Evolutionary conservation across 2,888 invertebrate species (phyloP).

Genomic region (Anodontia alba): DNA sequence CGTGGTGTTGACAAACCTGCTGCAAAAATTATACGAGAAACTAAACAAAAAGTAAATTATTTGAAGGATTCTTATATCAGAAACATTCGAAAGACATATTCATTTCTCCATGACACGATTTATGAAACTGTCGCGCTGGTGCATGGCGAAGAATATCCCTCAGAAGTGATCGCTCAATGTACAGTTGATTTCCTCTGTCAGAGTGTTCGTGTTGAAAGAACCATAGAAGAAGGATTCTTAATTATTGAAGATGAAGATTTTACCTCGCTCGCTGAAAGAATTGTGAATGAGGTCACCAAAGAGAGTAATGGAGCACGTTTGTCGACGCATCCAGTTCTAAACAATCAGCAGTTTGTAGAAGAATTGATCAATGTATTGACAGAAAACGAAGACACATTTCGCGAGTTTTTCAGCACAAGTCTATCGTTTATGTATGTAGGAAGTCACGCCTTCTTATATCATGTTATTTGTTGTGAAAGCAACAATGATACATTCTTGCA

Average conservation of each 20-base stretch:
- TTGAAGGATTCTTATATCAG: not conserved
- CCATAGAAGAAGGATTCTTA: not conserved
- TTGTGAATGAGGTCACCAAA: not conserved
- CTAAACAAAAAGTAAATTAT: not conserved
- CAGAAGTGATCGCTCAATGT: constrained; percentile 4
- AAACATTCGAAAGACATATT: not conserved
- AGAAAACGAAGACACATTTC: not conserved
- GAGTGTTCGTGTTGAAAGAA: not conserved
- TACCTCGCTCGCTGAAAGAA: not conserved
- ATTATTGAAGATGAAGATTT: not conserved
- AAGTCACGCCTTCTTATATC: not conserved
- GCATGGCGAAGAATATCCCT: constrained; percentile 11
- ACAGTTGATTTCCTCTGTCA: constrained; percentile 7
- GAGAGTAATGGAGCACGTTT: not conserved
- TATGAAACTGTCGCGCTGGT: constrained; percentile 16
- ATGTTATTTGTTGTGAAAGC: not conserved
- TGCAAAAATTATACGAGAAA: not conserved
- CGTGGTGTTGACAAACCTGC: not conserved
- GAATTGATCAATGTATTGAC: not conserved
- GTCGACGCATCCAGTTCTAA: not conserved
- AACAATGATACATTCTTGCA: not conserved
- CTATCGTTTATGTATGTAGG: not conserved
- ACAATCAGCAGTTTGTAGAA: not conserved
- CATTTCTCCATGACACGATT: constrained; percentile 9
- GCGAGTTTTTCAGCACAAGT: not conserved